A percentile compares a stretch with the other conserved stretches of the same genome.
phyloP scores from a whole-genome alignment of 2,888 invertebrate genomes.

The Nebria brevicollis region DNA sequence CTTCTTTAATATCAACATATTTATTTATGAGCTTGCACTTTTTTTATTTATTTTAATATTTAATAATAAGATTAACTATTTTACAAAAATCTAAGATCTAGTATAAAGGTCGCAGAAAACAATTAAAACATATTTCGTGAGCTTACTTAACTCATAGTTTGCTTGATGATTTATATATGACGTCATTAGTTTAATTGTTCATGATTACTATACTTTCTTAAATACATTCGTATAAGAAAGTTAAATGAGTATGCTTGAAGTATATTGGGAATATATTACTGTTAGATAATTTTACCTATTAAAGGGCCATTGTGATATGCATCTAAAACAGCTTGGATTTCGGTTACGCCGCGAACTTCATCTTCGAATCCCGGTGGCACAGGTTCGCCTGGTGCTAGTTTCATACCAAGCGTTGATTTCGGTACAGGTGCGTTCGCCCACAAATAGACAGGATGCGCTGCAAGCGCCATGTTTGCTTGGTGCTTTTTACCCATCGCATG shows the following conservation, averaged over 20 bases:
- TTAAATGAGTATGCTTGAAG: too few species aligned
- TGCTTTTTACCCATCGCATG: conserved; percentile 61
- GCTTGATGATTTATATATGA: too few species aligned
- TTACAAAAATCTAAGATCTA: too few species aligned
- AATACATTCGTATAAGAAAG: too few species aligned
- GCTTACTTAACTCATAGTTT: too few species aligned
- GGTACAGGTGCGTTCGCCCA: conserved; percentile 17
- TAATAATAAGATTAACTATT: too few species aligned
- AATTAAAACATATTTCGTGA: too few species aligned
- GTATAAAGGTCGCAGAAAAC: too few species aligned
- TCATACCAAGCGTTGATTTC: conserved; percentile 20
- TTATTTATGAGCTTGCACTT: conserved; percentile 36
- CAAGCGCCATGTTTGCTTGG: conserved; percentile 49
- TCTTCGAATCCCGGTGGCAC: conserved; percentile 78
- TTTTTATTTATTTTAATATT: background rate
- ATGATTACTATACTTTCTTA: too few species aligned
- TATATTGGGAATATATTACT: too few species aligned
- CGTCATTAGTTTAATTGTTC: too few species aligned
- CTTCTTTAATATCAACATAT: conserved; percentile 5
- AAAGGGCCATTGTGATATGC: conserved; percentile 66
- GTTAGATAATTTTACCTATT: conserved; percentile 12
- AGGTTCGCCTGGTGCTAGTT: conserved; percentile 72
- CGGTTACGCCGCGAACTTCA: conserved; percentile 60
- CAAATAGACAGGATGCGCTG: conserved; percentile 26
- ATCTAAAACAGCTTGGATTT: conserved; percentile 68